A percentile compares a stretch with the other conserved stretches of the same genome.
Evolutionary conservation across 1,140 invertebrate species (phyloP).

Genomic region (Delia radicum): DNA sequence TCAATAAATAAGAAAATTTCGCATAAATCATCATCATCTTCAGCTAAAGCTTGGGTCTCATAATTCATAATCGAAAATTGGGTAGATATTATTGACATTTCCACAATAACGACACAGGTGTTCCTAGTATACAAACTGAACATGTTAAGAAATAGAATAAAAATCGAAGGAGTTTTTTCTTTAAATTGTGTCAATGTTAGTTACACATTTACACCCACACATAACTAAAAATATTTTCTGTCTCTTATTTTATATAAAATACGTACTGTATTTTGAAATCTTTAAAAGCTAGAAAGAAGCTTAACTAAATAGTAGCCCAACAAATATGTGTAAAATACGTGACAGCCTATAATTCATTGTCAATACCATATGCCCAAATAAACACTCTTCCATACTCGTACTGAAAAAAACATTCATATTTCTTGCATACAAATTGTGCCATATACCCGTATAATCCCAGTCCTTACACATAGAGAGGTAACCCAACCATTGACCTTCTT

Average conservation of each 20-base stretch:
- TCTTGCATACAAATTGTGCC: too few species aligned
- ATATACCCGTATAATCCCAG: not conserved
- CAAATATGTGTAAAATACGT: constrained; percentile 2
- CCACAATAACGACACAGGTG: not conserved
- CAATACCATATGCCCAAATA: constrained; percentile 13
- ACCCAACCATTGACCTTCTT: not conserved
- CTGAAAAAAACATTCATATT: not conserved
- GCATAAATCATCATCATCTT: constrained; percentile 14
- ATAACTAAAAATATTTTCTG: not conserved
- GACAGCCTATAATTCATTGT: constrained; percentile 28
- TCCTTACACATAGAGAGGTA: not conserved
- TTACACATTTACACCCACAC: not conserved
- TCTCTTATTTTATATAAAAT: not conserved
- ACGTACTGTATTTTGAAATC: not conserved
- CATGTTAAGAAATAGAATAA: not conserved
- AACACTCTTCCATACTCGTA: constrained; percentile 5
- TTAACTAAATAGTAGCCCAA: not conserved
- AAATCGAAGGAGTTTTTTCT: constrained; percentile 8
- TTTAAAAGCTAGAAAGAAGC: not conserved
- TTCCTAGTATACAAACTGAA: not conserved
- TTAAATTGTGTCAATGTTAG: constrained; percentile 25
- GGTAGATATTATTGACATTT: not conserved
- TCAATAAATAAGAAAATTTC: not conserved
- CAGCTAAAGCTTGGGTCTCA: not conserved
- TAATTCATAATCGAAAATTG: constrained; percentile 13